Percentiles rank a stretch among this genome's conserved stretches.
Evolutionary conservation across 2,113 vertebrate genomes (phyloP).

Genomic region (Falcunculus frontatus): DNA sequence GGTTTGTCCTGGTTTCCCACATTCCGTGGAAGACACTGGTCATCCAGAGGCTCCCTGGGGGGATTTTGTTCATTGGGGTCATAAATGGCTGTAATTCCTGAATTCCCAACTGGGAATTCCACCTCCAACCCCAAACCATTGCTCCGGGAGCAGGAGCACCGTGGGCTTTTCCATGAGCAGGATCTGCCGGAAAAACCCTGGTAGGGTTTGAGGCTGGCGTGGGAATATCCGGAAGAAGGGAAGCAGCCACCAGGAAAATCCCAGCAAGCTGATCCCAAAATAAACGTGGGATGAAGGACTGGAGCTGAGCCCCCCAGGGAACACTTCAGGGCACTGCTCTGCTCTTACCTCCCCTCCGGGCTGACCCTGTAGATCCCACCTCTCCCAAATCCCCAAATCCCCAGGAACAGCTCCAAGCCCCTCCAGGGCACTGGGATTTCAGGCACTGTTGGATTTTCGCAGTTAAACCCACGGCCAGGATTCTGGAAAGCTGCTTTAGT

Average conservation of each 20-base stretch:
- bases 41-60: neutral
- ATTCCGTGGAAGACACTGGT: neutral
- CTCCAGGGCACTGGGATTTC: neutral
- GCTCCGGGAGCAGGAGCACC: fast-evolving
- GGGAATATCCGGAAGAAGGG: neutral
- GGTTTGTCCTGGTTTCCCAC: neutral
- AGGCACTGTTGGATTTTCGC: neutral
- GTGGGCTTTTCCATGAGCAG: neutral
- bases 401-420: neutral
- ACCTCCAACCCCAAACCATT: neutral
- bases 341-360: neutral
- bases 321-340: too few relatives aligned
- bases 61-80: neutral
- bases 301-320: neutral
- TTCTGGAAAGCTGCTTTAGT: neutral
- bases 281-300: neutral
- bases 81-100: neutral
- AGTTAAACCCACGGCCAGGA: fast-evolving
- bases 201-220: neutral
- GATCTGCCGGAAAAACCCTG: neutral
- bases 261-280: neutral
- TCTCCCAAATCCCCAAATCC: neutral
- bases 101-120: neutral
- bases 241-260: neutral
- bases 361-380: too few relatives aligned